These are phyloP conservation scores for Heliocidaris erythrogramma DNA, from an alignment of 35 echinoderm and acorn worm genomes.

Conservation along the genomic window DNA sequence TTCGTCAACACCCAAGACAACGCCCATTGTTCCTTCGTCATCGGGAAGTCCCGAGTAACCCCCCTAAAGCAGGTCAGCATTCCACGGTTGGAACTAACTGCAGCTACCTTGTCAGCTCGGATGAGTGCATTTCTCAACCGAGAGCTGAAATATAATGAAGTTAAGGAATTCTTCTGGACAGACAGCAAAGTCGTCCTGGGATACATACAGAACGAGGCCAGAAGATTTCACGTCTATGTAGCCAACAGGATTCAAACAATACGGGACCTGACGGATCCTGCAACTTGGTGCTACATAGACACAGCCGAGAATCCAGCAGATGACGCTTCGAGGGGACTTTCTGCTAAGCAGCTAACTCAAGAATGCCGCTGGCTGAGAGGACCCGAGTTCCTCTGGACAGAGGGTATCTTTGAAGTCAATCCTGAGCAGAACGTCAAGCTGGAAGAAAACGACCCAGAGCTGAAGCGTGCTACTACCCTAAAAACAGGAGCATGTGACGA, in stretches of 20 bases:
- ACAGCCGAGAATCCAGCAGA: slow-evolving; percentile 69
- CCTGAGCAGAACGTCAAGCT: neutral
- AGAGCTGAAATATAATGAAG: slow-evolving; percentile 52
- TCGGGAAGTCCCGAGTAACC: slow-evolving; percentile 37
- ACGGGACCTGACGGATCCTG: slow-evolving; percentile 55
- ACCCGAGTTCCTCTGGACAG: slow-evolving; percentile 57
- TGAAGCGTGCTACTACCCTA: neutral
- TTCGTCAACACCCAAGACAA: slow-evolving; percentile 42
- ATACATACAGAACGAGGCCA: slow-evolving; percentile 62
- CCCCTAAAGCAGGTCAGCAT: slow-evolving; percentile 72
- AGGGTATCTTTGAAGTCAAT: neutral
- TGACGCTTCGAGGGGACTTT: slow-evolving; percentile 65
- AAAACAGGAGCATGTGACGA: neutral
- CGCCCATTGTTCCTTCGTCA: neutral
- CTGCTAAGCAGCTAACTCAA: slow-evolving; percentile 26
- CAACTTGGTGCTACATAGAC: slow-evolving; percentile 65
- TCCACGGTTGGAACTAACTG: slow-evolving; percentile 65
- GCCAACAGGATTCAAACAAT: slow-evolving; percentile 65
- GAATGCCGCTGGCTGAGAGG: slow-evolving; percentile 59
- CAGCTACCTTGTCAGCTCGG: slow-evolving; percentile 48
- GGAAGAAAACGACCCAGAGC: neutral
- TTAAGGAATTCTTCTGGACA: slow-evolving; percentile 61
- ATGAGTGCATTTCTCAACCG: slow-evolving; percentile 12
- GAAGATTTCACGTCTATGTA: slow-evolving; percentile 56
- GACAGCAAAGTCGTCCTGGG: slow-evolving; percentile 62